Conservation (phyloP, 2,797 vertebrate genomes). For the Chiloscyllium punctatum region DNA sequence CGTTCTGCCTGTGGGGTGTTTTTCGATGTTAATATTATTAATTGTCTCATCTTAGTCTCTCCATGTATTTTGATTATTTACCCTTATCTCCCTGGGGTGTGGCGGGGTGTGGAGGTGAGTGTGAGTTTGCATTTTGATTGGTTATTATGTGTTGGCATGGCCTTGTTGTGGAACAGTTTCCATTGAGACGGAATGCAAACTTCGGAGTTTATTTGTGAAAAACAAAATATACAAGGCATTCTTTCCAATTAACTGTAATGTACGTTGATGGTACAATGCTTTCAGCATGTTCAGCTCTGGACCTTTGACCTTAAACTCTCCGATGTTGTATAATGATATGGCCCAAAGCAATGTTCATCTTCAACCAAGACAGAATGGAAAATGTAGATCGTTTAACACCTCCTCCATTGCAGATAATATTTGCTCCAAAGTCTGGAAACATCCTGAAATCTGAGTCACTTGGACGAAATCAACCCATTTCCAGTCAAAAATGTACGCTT, state of each 20-base stretch:
- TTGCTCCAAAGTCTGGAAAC: not conserved
- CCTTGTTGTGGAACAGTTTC: not conserved
- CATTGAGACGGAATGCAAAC: not conserved
- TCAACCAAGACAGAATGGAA: not conserved
- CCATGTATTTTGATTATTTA: too few species aligned
- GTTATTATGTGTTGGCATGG: constrained; percentile 7
- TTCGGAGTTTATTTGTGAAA: constrained; percentile 25
- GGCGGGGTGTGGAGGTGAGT: too few species aligned
- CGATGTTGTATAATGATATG: not conserved
- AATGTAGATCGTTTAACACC: not conserved
- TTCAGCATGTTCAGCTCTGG: not conserved
- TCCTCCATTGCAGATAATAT: not conserved
- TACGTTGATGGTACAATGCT: not conserved
- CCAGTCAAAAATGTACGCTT: not conserved
- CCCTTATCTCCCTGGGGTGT: not conserved
- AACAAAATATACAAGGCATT: not conserved
- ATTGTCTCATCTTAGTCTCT: not conserved
- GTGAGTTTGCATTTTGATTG: not conserved
- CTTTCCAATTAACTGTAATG: not conserved
- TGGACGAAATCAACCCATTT: not conserved
- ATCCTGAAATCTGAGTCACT: not conserved
- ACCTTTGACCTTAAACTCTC: not conserved
- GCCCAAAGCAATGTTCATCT: not conserved
- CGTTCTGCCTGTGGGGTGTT: too few species aligned
- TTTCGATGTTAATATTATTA: not conserved